Evolutionary conservation across 2,113 vertebrate genomes (phyloP), one percentile per base, ranked within the genome.

Genomic region (Bettongia penicillata): DNA sequence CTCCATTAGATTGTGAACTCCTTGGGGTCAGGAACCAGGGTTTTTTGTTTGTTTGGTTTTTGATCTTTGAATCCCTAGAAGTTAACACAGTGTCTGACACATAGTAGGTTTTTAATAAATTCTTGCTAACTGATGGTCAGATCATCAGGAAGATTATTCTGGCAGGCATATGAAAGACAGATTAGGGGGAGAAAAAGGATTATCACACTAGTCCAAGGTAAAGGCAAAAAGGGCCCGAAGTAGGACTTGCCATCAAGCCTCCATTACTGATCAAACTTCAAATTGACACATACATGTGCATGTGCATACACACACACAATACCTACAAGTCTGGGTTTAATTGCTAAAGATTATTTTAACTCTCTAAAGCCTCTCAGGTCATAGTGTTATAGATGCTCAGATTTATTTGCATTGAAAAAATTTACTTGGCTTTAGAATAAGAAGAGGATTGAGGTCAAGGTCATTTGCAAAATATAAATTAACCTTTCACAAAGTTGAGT

Each of bases 381-480:
- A 50, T 84, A 92, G 48, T 1, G 43, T 91, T 91, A 28, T 47
- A 50, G 84, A 43, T 11, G 49, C 14, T 90, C 23, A 55, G 92
- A 51, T 68, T 95, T 93, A 91, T 12, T 97, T 96, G 25, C 8
- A 6, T 22, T 43, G 37, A 25, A 26, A 48, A 90, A 68, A 22
- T 49, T 92, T 48, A 52, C 91, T 51, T 25, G n/a, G 43, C 10
- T 90, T 26, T 89, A 47, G 92, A 52, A 53, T 89, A 53, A 11
- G 49, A 68, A 68, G 57, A 68, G 68, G n/a, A n/a, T 84, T 84
- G 37, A 84, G 6, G 16, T 68, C 10, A 31, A 14, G n/a, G 19
- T 84, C n/a, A 84, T 84, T 43, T 84, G 68, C n/a, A 84, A 84
- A 84, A 84, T 43, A 43, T 43, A 84, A 84, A n/a, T 77, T 23